phyloP scores from a whole-genome alignment of 2,797 vertebrate species.

The Urophycis tenuis region DNA sequence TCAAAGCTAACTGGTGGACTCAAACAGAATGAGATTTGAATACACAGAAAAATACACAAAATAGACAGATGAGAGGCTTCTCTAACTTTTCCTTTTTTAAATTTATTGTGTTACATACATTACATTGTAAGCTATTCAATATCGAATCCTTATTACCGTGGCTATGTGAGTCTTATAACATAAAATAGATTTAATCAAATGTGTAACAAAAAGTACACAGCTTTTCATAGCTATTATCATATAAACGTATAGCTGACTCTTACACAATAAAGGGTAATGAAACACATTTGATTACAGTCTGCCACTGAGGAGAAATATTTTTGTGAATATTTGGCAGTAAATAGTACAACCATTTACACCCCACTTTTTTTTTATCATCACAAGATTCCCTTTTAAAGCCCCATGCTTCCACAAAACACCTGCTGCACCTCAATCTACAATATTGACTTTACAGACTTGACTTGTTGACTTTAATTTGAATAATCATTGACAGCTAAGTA shows the following conservation, averaged over 20 bases:
- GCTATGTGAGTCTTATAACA: too few relatives aligned
- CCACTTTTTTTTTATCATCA: neutral
- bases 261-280: neutral
- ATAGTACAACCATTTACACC: neutral
- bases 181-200: too few relatives aligned
- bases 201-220: neutral
- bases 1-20: neutral
- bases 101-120: neutral
- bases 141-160: neutral
- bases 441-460: neutral
- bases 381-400: neutral
- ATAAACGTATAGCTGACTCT: neutral
- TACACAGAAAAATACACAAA: conserved; percentile 1
- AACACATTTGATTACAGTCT: neutral
- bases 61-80: neutral
- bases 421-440: neutral
- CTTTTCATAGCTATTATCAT: neutral
- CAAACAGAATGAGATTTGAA: neutral
- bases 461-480: neutral
- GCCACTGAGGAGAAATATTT: too few relatives aligned
- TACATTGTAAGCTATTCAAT: neutral
- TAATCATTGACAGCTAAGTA: conserved; percentile 54
- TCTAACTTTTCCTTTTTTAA: neutral
- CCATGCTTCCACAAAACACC: too few relatives aligned
- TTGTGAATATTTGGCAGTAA: neutral